Percentiles rank a stretch among this genome's conserved stretches.
Conservation (phyloP, 2,888 invertebrate species). For the Corbicula japonica region DNA sequence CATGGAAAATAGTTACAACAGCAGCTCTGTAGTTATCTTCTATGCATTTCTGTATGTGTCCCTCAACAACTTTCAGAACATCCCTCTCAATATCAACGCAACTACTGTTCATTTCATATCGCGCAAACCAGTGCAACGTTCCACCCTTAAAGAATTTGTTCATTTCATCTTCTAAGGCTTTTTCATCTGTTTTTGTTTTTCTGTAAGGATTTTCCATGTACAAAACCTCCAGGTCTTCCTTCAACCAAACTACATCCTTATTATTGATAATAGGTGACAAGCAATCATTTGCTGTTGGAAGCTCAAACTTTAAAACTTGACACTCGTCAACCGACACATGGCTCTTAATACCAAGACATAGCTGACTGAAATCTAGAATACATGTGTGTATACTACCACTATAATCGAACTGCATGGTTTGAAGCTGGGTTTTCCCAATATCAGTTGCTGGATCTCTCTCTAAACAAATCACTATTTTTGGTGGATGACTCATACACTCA, state of each 20-base stretch:
- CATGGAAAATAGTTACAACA: conserved; percentile 60
- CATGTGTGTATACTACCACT: conserved; percentile 10
- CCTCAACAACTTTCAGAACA: conserved; percentile 21
- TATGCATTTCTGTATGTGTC: conserved; percentile 16
- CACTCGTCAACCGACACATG: not conserved
- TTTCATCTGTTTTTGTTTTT: conserved; percentile 28
- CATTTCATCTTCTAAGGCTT: conserved; percentile 52
- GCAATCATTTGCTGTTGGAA: not conserved
- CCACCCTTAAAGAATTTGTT: conserved; percentile 69
- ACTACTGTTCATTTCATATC: conserved; percentile 50
- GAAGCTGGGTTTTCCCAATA: conserved; percentile 21
- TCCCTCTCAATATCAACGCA: conserved; percentile 61
- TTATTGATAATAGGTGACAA: conserved; percentile 21
- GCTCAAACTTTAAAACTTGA: not conserved
- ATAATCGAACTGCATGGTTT: conserved; percentile 22
- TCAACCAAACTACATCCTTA: conserved; percentile 62
- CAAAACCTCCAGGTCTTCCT: conserved; percentile 67
- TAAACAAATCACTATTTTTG: conserved; percentile 56
- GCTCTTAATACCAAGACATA: conserved; percentile 31
- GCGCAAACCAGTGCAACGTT: conserved; percentile 61
- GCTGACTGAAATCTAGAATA: conserved; percentile 6
- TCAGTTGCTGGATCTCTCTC: conserved; percentile 16
- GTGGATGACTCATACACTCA: conserved; percentile 27
- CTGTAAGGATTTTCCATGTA: conserved; percentile 55
- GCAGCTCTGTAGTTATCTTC: conserved; percentile 48